Evolutionary conservation across 2,888 invertebrate species (phyloP), one percentile per base, ranked within the genome.

Genomic region (Melinaea marsaeus): DNA sequence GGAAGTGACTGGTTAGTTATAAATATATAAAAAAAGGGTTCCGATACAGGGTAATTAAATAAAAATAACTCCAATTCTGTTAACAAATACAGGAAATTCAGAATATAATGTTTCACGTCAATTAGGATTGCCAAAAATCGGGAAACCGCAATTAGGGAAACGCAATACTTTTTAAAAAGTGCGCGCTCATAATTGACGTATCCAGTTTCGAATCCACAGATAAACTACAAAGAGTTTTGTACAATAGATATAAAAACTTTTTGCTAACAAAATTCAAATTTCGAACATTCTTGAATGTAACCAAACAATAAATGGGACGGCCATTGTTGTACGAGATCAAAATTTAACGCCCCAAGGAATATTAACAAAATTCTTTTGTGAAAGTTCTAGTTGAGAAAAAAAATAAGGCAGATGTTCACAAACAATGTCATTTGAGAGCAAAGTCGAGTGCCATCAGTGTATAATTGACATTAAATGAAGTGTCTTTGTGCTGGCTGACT

Each of bases 401-500:
- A 77, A 77, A 73, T 67, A 63, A 68, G 71, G 79, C 86, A 85
- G 85, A 85, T 86, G 84, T 79, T 76, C 75, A 77, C 72, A 81
- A 83, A 83, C 79, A 81, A 83, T 85, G 79, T 81, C 66, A 61
- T 65, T 73, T 63, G 66, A 75, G 77, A 75, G 78, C 77, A 73
- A 78, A 82, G 84, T 86, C 80, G 83, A 86, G 85, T 74, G 75
- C 74, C 72, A 66, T 76, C 69, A 73, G 75, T 71, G 69, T 69
- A 72, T 78, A 85, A 87, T 87, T 87, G 87, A 79, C 80, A 81
- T 86, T 81, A 78, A 86, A 87, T 87, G 84, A 84, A 87, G 86
- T 87, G 81, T 79, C 77, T 69, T 69, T 64, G 64, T 65, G 63
- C 62, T 64, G 64, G 66, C 69, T 72, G 70, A 69, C 70, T 69